Base-by-base conservation (phyloP, 2,113 vertebrate genomes). In the Pseudois nayaur region DNA sequence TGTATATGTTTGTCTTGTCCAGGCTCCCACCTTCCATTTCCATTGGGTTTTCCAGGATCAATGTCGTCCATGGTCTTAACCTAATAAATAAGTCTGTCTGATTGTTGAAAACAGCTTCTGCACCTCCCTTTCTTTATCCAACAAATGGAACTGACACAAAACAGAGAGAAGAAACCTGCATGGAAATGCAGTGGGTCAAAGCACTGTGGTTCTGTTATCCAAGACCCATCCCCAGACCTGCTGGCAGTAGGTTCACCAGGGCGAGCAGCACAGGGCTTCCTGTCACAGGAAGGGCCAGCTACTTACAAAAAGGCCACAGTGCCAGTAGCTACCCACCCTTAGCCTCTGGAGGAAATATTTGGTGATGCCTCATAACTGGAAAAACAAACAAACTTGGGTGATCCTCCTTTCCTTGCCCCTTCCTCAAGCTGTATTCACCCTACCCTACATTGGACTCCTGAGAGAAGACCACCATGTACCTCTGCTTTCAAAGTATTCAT, bases 11-110 rank as follows among this genome's bases (percentile, higher is more conserved):
- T 17, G 13, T 50, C 48, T 48, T 36, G 1, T n/a, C 57, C 21
- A 29, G 17, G 48, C 21, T 71, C 16, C 2, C 9, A 36, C 19
- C 43, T 60, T 79, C 74, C n/a, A 23, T 50, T 81, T 92, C 19
- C 36, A 33, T 3, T 12, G 31, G 52, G 59, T 17, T 90, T 31
- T 52, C 81, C 43, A 29, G 62, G 1, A 12, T 19, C 17, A 27
- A 48, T 4, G 14, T 76, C 33, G 0, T n/a, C 79, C 11, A 3
- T 36, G 27, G 45, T 33, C 36, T 87, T 67, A 54, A 54, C 21
- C 81, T 81, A 98, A 98, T 98, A 98, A 96, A 98, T 33, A 33
- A 92, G 36, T 90, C 48, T 60, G 54, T 94, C 52, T 84, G 87
- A 60, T 43, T 91, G 62, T 43, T 45, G 9, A 94, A 94, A 71